Evolutionary conservation across 2,888 invertebrate genomes (phyloP), one percentile per base, ranked within the genome.

Genomic region (Tenthredo amoena): DNA sequence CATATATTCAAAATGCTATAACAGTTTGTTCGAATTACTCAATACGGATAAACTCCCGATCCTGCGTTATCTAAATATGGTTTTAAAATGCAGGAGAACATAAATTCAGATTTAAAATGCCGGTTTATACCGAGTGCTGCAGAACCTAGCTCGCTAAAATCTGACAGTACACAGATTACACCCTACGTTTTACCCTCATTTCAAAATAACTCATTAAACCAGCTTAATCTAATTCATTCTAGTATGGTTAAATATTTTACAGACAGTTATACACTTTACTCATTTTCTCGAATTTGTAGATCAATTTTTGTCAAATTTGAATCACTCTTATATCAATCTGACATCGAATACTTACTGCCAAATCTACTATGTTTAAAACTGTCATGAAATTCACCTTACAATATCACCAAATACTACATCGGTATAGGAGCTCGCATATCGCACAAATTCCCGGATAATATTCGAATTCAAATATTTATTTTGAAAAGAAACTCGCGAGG

Each of bases 41-140:
- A 77, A 50, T 55, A 55, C 31, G 77, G 47, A 50, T 77, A 55
- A 77, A 77, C 40, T 47, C 50, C 34, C 12, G n/a, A 77, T 77
- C 77, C 77, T 55, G 50, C 77, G 50, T 55, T 77, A 77, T 77
- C 77, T 50, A 77, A 77, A 77, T 77, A 77, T 55, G 77, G 34
- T 77, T 77, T 77, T 77, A 31, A 77, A 77, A 77, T 26, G 77
- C 77, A 77, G 77, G 50, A 55, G 31, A 40, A 55, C 55, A 55
- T 77, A 55, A 77, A 77, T 77, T 77, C 77, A 77, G 77, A 77
- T 77, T 47, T 55, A 26, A 77, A 77, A n/a, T 77, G 50, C 12
- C 77, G 18, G 26, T 50, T 40, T 68, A 34, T 31, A 77, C 50
- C 26, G 47, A 50, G 34, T 77, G 26, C 77, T 47, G 50, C 50